Percentiles rank a stretch among this genome's conserved stretches.
Conservation (phyloP, 2,113 vertebrate species). For the Poeciliopsis prolifica region DNA sequence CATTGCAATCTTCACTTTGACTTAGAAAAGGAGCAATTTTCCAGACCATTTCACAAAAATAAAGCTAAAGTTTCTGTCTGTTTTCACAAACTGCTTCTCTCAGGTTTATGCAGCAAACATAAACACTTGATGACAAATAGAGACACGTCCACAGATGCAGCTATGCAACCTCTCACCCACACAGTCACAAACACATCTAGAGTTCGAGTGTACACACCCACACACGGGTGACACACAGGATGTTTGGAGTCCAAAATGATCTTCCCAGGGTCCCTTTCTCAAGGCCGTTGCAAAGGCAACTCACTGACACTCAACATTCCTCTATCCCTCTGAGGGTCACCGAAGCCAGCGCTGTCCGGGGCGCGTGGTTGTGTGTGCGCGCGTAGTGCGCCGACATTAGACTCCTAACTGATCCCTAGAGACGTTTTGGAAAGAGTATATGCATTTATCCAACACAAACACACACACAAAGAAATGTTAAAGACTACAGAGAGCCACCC, state of each 20-base stretch:
- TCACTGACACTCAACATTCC: slow-evolving; percentile 72
- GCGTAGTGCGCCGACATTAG: slow-evolving; percentile 30
- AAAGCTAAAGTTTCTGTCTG: neutral
- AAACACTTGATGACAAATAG: slow-evolving; percentile 37
- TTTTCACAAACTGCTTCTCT: slow-evolving; percentile 6
- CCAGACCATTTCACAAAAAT: neutral
- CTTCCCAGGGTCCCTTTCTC: slow-evolving; percentile 78
- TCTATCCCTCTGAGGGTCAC: slow-evolving; percentile 64
- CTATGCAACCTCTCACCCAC: slow-evolving; percentile 55
- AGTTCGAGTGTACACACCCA: slow-evolving; percentile 47
- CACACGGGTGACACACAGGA: slow-evolving; percentile 71
- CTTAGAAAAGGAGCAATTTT: neutral
- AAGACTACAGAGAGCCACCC: slow-evolving; percentile 28
- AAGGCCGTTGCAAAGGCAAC: slow-evolving; percentile 66
- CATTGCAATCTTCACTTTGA: too few relatives aligned
- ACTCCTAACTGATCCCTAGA: slow-evolving; percentile 37
- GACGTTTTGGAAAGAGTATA: slow-evolving; percentile 24
- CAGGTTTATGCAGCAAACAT: slow-evolving; percentile 5
- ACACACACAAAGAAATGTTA: slow-evolving; percentile 19
- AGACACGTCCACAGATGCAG: slow-evolving; percentile 46
- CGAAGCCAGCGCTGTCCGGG: slow-evolving; percentile 53
- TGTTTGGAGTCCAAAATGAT: slow-evolving; percentile 70
- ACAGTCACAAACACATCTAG: slow-evolving; percentile 48
- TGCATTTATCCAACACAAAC: slow-evolving; percentile 16
- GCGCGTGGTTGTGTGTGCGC: slow-evolving; percentile 25